A percentile compares a stretch with the other conserved stretches of the same genome.
Evolutionary conservation across 2,797 vertebrate species (phyloP).

Genomic region (Siniperca scherzeri): DNA sequence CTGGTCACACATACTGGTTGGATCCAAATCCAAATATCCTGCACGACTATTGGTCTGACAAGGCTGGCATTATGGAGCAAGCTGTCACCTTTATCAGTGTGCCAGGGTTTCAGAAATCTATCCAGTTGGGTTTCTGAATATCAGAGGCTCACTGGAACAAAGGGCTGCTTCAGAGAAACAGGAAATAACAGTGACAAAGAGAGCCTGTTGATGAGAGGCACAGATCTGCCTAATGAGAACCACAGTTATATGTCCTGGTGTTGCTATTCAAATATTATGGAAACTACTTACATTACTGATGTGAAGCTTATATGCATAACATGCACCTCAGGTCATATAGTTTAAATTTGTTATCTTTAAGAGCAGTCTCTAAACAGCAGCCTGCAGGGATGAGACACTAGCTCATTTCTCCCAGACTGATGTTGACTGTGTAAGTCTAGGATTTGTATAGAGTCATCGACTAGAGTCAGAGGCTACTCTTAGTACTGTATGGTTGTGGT

Average conservation of each 20-base stretch:
- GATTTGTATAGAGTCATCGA: neutral
- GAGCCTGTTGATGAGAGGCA: constrained; percentile 76
- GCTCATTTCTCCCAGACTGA: neutral
- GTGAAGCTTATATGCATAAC: neutral
- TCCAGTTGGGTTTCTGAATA: constrained; percentile 77
- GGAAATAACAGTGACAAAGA: constrained; percentile 80
- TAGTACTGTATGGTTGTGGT: neutral
- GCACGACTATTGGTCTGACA: constrained; percentile 45
- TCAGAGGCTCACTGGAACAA: constrained; percentile 76
- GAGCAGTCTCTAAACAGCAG: neutral
- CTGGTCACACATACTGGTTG: constrained; percentile 4
- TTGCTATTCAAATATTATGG: constrained; percentile 54
- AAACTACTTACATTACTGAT: constrained; percentile 4
- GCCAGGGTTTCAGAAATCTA: constrained; percentile 75
- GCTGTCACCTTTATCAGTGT: constrained; percentile 72
- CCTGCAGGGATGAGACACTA: neutral
- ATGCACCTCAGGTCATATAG: too few species aligned
- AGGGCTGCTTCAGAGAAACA: constrained; percentile 81
- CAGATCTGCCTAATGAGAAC: constrained; percentile 71
- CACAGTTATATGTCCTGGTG: constrained; percentile 43
- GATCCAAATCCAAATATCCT: constrained; percentile 28
- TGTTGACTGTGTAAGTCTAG: neutral
- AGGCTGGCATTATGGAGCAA: constrained; percentile 70
- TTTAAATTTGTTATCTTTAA: neutral
- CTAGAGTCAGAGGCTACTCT: neutral